A percentile compares a stretch with the other conserved stretches of the same genome.
Evolutionary conservation across 2,888 invertebrate species (phyloP).

Genomic region (Noctuana brunneofusca): DNA sequence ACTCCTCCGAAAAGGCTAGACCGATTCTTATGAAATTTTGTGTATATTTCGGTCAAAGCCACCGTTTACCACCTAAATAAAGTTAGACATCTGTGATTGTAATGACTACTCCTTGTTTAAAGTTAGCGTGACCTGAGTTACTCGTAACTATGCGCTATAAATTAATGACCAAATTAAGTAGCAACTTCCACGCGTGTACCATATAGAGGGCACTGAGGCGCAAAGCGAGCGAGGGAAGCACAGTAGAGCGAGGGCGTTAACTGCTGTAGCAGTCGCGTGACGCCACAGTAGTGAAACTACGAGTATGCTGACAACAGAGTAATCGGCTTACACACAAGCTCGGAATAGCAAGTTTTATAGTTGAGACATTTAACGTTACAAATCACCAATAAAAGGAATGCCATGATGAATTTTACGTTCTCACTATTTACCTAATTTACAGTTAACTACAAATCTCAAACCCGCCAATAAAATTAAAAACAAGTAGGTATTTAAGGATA

Average conservation of each 20-base stretch:
- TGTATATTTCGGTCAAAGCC: too few relatives aligned
- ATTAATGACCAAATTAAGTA: slow-evolving; percentile 70
- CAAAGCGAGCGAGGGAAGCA: too few relatives aligned
- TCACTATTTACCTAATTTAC: not conserved
- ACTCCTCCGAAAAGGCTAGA: too few relatives aligned
- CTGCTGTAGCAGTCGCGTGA: slow-evolving; percentile 41
- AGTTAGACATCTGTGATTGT: not conserved
- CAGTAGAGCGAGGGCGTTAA: slow-evolving; percentile 53
- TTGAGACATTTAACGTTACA: not conserved
- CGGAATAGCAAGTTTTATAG: slow-evolving; percentile 11
- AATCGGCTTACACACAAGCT: slow-evolving; percentile 1
- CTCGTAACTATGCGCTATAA: slow-evolving; percentile 53
- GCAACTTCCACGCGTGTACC: slow-evolving; percentile 48
- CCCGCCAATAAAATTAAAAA: not conserved
- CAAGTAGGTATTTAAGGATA: not conserved
- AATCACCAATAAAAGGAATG: not conserved
- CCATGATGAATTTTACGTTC: not conserved
- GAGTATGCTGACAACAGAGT: slow-evolving; percentile 18
- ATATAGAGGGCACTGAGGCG: slow-evolving; percentile 27
- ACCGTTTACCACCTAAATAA: slow-evolving; percentile 8
- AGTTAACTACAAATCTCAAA: not conserved
- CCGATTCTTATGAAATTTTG: too few relatives aligned
- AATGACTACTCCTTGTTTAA: slow-evolving; percentile 26
- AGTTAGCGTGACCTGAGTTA: slow-evolving; percentile 28
- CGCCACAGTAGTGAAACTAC: slow-evolving; percentile 27